These are phyloP conservation scores for Hypolimnas misippus DNA, from an alignment of 2,888 invertebrate genomes.

Conservation along the genomic window DNA sequence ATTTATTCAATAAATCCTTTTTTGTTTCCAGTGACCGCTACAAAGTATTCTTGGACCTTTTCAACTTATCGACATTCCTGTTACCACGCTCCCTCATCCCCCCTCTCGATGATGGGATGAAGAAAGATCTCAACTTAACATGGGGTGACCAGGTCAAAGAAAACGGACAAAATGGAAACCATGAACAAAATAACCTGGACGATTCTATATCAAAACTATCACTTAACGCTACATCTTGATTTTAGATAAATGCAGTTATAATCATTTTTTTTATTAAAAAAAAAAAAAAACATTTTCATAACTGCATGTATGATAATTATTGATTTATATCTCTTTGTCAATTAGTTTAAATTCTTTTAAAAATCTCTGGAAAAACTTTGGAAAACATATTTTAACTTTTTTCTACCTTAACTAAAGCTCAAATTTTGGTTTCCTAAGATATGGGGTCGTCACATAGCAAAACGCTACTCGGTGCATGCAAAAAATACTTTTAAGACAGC, in stretches of 20 bases:
- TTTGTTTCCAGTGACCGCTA: constrained; percentile 94
- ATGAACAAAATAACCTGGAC: constrained; percentile 36
- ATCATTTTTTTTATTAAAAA: not conserved
- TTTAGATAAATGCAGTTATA: not conserved
- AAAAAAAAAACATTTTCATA: not conserved
- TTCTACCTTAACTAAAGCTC: not conserved
- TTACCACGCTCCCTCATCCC: constrained; percentile 97
- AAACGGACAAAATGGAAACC: constrained; percentile 43
- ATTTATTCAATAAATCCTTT: no score
- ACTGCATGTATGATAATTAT: not conserved
- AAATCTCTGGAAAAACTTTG: not conserved
- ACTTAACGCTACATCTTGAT: constrained; percentile 9
- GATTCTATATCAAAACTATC: constrained; percentile 24
- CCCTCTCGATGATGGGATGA: constrained; percentile 92
- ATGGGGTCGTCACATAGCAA: no score
- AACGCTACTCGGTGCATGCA: no score
- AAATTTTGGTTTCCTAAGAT: no score
- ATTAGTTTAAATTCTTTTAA: no score
- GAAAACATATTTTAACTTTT: not conserved
- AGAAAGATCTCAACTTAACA: constrained; percentile 86
- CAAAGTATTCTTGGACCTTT: constrained; percentile 98
- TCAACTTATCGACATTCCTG: constrained; percentile 98
- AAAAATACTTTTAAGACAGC: no score
- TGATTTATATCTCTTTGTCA: no score
- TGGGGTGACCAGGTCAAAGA: constrained; percentile 73